Percentiles rank a stretch among this genome's conserved stretches.
Conservation (phyloP, 2,797 vertebrate species). For the Manis javanica region DNA sequence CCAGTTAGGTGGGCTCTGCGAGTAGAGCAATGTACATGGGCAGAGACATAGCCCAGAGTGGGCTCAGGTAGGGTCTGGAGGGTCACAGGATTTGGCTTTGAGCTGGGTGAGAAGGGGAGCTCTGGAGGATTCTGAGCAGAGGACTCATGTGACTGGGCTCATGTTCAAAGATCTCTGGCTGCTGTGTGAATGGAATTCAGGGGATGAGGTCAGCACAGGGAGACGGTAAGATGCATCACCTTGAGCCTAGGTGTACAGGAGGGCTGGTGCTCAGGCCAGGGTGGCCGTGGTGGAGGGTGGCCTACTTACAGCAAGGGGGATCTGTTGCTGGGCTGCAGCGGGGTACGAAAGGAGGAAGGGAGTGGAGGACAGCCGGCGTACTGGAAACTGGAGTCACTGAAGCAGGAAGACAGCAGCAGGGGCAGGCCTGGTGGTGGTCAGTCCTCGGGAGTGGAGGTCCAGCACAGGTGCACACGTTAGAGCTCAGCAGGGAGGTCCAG, state of each 20-base stretch:
- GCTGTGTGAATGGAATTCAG: not conserved
- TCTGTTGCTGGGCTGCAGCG: not conserved
- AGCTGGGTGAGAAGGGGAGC: not conserved
- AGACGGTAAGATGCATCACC: not conserved
- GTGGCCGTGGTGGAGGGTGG: no score
- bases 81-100: not conserved
- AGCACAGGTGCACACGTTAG: accelerated
- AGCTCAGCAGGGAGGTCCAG: not conserved
- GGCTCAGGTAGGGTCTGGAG: accelerated
- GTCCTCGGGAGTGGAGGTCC: accelerated
- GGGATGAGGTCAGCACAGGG: not conserved
- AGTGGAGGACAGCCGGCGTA: not conserved
- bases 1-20: not conserved
- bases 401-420: accelerated
- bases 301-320: accelerated
- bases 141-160: not conserved
- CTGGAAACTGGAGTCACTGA: not conserved
- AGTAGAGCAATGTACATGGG: not conserved
- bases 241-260: not conserved
- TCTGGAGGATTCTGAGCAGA: not conserved
- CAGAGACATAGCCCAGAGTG: accelerated
- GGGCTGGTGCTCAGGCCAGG: accelerated
- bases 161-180: not conserved
- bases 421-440: not conserved
- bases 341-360: not conserved